A percentile compares a stretch with the other conserved stretches of the same genome.
Conservation (phyloP, 2,797 vertebrate species). For the Anniella stebbinsi region DNA sequence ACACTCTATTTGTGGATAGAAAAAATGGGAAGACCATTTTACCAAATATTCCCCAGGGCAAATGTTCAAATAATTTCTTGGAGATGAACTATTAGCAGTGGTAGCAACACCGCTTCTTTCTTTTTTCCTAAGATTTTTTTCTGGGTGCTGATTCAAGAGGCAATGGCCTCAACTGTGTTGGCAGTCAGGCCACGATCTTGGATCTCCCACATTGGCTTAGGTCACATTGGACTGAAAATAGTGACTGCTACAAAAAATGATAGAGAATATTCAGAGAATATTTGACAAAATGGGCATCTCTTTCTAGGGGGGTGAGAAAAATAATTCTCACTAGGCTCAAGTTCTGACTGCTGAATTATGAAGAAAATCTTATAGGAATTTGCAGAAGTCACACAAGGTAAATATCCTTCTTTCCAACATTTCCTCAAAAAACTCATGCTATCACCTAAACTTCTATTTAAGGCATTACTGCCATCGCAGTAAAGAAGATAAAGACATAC, state of each 20-base stretch:
- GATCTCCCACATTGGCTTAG: neutral
- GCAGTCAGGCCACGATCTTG: neutral
- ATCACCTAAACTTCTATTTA: neutral
- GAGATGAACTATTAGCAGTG: neutral
- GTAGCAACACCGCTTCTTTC: neutral
- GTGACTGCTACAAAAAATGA: neutral
- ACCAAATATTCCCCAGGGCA: neutral
- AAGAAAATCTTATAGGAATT: neutral
- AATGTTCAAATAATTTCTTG: neutral
- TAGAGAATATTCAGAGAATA: neutral
- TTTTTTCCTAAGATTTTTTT: neutral
- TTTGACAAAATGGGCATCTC: neutral
- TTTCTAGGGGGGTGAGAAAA: neutral
- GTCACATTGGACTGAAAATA: neutral
- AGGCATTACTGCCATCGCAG: neutral
- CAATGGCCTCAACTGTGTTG: neutral
- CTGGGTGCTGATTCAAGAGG: neutral
- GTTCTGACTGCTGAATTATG: neutral
- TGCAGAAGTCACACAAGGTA: neutral
- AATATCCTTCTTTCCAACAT: neutral
- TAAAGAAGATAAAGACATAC: neutral
- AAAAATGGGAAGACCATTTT: neutral
- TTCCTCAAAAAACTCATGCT: neutral
- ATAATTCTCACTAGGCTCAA: neutral
- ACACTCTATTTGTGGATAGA: neutral